Evolutionary conservation across 2,797 vertebrate genomes (phyloP), one percentile per base, ranked within the genome.

Genomic region (Chaunax sp.): DNA sequence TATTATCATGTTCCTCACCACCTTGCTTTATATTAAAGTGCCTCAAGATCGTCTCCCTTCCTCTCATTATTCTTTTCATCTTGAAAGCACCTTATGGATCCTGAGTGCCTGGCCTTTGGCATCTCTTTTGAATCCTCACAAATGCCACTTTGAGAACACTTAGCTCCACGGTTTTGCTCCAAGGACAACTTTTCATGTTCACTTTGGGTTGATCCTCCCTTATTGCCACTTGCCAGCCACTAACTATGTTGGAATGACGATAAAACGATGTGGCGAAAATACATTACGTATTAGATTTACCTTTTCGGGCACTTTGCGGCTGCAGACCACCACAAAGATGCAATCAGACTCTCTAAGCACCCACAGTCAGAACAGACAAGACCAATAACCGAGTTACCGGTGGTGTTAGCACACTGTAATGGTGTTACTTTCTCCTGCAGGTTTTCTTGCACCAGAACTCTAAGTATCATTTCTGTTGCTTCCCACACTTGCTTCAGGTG

Each of bases 61-160:
- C 28, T 49, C 9, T 50, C 64, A 16, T 40, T 26, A 62, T 68
- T 80, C 46, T 72, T 77, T 82, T 84, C 59, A 84, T 80, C 76
- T 83, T 81, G 54, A 75, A 71, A 71, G 53, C 25, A 65, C 53
- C 45, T 18, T n/a, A 20, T 53, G 40, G 28, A 40, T 68, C 23
- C 16, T 46, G 25, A 57, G 43, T 4, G 0, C 54, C 37, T 20
- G 47, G 14, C 46, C 26, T 51, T 37, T 50, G 23, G 2, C 26
- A 20, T 22, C 22, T 45, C 11, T 55, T 67, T 26, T 0, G 0
- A 59, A 20, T 51, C 23, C n/a, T 56, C 20, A 47, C 19, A 69
- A 47, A 60, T 18, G n/a, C 23, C 10, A 38, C 26, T 54, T 14
- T n/a, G 1, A 41, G 15, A 59, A 44, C 10, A 43, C 25, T 62